A percentile compares a stretch with the other conserved stretches of the same genome.
These are phyloP conservation scores for Pyrgilauda ruficollis DNA, from an alignment of 2,113 vertebrate genomes.

Conservation along the genomic window DNA sequence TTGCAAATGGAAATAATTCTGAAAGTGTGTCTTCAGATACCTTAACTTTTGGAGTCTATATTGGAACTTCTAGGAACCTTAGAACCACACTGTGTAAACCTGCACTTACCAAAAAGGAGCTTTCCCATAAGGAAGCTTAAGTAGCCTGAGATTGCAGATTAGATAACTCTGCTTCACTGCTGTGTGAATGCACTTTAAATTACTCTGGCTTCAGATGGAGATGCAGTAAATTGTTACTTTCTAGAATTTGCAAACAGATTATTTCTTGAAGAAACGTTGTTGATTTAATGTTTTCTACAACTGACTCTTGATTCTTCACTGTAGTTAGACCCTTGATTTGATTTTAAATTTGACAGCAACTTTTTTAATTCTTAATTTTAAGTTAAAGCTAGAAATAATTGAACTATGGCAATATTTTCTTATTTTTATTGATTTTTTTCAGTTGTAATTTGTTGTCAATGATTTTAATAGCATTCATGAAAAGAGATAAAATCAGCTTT, in stretches of 20 bases:
- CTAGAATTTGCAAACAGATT: background rate
- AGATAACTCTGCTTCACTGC: background rate
- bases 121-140: background rate
- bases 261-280: background rate
- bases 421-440: background rate
- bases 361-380: background rate
- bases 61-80: background rate
- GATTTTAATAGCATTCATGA: background rate
- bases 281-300: background rate
- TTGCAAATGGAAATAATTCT: background rate
- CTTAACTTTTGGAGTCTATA: background rate
- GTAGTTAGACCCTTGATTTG: background rate
- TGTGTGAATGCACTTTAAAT: background rate
- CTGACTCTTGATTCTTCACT: background rate
- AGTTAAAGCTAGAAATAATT: background rate
- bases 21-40: background rate
- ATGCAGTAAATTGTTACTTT: background rate
- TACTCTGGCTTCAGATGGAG: background rate
- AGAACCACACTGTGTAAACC: background rate
- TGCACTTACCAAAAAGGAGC: background rate
- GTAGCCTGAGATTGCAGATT: background rate
- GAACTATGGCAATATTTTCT: background rate
- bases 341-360: background rate
- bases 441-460: background rate
- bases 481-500: background rate